Evolutionary conservation across 1,140 invertebrate genomes (phyloP).

Genomic region (Stegodyphus dumicola): DNA sequence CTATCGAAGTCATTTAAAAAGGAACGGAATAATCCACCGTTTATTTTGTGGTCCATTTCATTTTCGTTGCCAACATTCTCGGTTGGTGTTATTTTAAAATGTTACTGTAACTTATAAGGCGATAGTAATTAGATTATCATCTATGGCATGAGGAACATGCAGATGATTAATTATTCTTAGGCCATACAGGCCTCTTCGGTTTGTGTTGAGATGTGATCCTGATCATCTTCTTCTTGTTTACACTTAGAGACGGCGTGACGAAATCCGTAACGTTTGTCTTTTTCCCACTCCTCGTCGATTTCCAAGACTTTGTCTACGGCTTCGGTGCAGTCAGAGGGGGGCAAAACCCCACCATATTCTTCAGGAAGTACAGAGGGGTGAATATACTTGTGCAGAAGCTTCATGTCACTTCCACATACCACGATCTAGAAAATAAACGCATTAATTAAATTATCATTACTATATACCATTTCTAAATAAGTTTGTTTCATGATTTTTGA

Average conservation of each 20-base stretch:
- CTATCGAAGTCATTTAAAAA: too few relatives aligned
- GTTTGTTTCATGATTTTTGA: too few relatives aligned
- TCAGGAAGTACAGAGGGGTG: slow-evolving; percentile 55
- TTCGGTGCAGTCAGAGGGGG: slow-evolving; percentile 41
- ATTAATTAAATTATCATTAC: neutral
- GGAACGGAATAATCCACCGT: too few relatives aligned
- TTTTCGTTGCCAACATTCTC: too few relatives aligned
- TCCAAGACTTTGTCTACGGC: slow-evolving; percentile 15
- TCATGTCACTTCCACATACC: slow-evolving; percentile 46
- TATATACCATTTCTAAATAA: too few relatives aligned
- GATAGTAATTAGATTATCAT: too few relatives aligned
- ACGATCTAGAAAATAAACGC: slow-evolving; percentile 5
- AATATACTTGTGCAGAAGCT: slow-evolving; percentile 54
- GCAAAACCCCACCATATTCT: slow-evolving; percentile 55
- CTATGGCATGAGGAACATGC: too few relatives aligned
- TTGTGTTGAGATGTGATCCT: neutral
- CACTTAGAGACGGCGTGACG: neutral
- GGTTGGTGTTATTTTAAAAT: too few relatives aligned
- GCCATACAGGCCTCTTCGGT: slow-evolving; percentile 36
- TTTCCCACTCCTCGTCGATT: slow-evolving; percentile 18
- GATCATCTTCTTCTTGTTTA: slow-evolving; percentile 24
- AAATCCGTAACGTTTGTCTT: slow-evolving; percentile 23
- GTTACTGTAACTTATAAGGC: too few relatives aligned
- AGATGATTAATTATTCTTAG: neutral
- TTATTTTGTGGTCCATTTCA: too few relatives aligned